phyloP scores from a whole-genome alignment of 1,140 invertebrate genomes.

The Episyrphus balteatus region DNA sequence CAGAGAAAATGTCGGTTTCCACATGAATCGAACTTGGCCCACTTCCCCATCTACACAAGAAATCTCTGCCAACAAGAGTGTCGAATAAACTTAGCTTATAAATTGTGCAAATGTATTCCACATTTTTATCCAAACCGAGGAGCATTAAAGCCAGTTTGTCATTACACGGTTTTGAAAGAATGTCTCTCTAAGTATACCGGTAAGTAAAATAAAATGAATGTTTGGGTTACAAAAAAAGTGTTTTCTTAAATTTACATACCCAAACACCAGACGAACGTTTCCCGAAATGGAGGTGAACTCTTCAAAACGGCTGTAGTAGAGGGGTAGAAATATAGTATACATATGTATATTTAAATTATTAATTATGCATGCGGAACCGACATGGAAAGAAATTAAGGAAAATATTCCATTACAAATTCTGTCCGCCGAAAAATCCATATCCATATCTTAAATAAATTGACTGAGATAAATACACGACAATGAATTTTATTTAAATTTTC shows the following conservation, averaged over 20 bases:
- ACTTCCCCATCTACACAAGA: slow-evolving; percentile 51
- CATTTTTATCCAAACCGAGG: slow-evolving; percentile 42
- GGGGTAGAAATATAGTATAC: too few species aligned
- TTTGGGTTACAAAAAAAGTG: neutral
- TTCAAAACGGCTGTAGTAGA: too few species aligned
- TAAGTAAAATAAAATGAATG: slow-evolving; percentile 5
- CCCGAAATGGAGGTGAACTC: too few species aligned
- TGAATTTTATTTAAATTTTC: too few species aligned
- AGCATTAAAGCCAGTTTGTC: slow-evolving; percentile 24
- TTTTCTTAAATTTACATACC: slow-evolving; percentile 12
- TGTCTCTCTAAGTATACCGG: slow-evolving; percentile 21
- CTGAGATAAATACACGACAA: too few species aligned
- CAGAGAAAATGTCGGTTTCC: slow-evolving; percentile 42
- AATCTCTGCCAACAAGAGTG: slow-evolving; percentile 55
- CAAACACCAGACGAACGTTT: slow-evolving; percentile 12
- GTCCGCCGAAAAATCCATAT: too few species aligned
- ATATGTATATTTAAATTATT: too few species aligned
- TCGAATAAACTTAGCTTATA: slow-evolving; percentile 42
- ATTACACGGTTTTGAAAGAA: slow-evolving; percentile 16
- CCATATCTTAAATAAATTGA: too few species aligned
- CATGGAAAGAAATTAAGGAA: slow-evolving; percentile 13
- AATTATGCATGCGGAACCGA: too few species aligned
- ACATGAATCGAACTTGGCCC: slow-evolving; percentile 47
- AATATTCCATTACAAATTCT: too few species aligned
- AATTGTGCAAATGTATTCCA: slow-evolving; percentile 51